A percentile compares a stretch with the other conserved stretches of the same genome.
These are phyloP conservation scores for Grantiella picta DNA, from an alignment of 2,113 vertebrate genomes.

Conservation along the genomic window DNA sequence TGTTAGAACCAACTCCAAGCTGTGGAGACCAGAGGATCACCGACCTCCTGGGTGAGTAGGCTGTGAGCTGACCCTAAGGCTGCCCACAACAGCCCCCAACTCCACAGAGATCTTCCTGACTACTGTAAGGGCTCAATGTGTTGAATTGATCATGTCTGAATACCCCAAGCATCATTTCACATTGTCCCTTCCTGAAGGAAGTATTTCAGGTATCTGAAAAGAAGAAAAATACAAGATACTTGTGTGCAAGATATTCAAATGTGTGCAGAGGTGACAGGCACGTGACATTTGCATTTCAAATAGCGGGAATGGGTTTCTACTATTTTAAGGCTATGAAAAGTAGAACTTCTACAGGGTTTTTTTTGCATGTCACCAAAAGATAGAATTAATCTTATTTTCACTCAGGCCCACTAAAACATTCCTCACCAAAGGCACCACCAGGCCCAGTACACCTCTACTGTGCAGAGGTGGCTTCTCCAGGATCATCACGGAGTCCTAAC, in stretches of 20 bases:
- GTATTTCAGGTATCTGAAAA: not conserved
- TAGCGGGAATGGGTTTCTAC: not conserved
- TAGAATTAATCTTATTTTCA: not conserved
- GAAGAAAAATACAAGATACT: not conserved
- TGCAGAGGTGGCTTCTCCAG: not conserved
- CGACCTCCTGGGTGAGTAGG: not conserved
- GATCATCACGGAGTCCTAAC: not conserved
- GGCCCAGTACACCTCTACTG: not conserved
- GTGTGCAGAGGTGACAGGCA: not conserved
- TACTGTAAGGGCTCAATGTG: not conserved
- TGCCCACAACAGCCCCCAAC: not conserved
- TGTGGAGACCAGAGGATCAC: not conserved
- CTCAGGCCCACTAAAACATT: not conserved
- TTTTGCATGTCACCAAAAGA: not conserved
- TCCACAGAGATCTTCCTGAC: not conserved
- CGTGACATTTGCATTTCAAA: not conserved
- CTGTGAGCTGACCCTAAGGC: not conserved
- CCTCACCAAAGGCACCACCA: not conserved
- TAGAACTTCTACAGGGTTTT: fast-evolving
- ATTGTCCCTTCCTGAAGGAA: not conserved
- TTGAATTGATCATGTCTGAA: not conserved
- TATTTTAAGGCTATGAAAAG: not conserved
- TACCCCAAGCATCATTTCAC: not conserved
- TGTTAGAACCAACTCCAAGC: not conserved
- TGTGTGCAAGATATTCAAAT: not conserved